Conservation (phyloP, 2,888 invertebrate species). For the Polymixis flavicincta region DNA sequence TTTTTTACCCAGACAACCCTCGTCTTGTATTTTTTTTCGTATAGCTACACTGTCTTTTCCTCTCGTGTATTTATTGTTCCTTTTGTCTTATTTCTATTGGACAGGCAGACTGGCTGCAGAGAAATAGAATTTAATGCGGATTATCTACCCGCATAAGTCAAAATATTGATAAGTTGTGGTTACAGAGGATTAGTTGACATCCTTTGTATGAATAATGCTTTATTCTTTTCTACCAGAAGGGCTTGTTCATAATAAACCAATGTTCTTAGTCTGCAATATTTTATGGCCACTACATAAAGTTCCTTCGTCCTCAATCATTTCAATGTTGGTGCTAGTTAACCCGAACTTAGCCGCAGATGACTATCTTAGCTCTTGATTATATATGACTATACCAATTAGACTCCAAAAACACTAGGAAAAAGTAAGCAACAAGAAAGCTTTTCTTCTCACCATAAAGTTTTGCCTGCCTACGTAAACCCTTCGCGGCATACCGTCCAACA, state of each 20-base stretch:
- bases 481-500: conserved; percentile 47
- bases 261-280: background rate
- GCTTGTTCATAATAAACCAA: background rate
- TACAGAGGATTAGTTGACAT: conserved; percentile 35
- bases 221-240: conserved; percentile 9
- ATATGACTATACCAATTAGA: background rate
- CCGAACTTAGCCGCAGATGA: background rate
- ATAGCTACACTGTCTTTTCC: conserved; percentile 77
- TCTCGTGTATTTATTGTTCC: conserved; percentile 64
- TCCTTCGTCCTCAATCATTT: background rate
- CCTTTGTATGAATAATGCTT: conserved; percentile 24
- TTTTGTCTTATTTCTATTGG: conserved; percentile 56
- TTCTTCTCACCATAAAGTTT: conserved; percentile 17
- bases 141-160: conserved; percentile 58
- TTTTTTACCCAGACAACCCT: conserved; percentile 78
- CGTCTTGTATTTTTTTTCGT: conserved; percentile 71
- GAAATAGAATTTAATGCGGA: conserved; percentile 52
- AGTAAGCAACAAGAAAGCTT: background rate
- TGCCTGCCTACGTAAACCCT: conserved; percentile 27
- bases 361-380: background rate
- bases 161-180: conserved; percentile 51
- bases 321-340: background rate
- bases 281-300: background rate
- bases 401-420: background rate
- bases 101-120: conserved; percentile 26